These are phyloP conservation scores for Hirundichthys speculiger DNA, from an alignment of 2,113 vertebrate species.

Conservation along the genomic window DNA sequence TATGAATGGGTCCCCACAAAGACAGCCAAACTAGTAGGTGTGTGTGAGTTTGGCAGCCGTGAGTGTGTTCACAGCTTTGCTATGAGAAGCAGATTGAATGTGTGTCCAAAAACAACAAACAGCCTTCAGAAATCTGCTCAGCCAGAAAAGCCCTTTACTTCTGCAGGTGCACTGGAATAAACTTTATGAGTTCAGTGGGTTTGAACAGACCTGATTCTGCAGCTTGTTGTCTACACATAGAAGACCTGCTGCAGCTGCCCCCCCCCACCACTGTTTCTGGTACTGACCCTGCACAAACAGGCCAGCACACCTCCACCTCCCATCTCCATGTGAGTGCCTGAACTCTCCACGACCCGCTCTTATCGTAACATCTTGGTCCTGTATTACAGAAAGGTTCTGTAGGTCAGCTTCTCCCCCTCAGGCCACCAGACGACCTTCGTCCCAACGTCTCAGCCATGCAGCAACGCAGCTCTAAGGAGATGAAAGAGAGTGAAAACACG, in stretches of 20 bases:
- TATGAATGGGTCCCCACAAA: neutral
- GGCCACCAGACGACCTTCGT: slow-evolving; percentile 45
- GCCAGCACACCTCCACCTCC: slow-evolving; percentile 5
- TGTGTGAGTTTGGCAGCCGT: neutral
- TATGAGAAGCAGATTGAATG: slow-evolving; percentile 21
- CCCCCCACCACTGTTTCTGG: neutral
- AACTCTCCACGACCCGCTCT: slow-evolving; percentile 21
- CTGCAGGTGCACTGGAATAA: neutral
- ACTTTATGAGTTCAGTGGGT: neutral
- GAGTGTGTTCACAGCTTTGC: slow-evolving; percentile 25
- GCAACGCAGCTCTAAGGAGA: slow-evolving; percentile 43
- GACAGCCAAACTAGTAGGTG: neutral
- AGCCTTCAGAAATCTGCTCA: slow-evolving; percentile 23
- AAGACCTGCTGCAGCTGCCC: neutral
- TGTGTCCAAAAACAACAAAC: slow-evolving; percentile 36
- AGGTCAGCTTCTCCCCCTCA: slow-evolving; percentile 42
- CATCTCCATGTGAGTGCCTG: slow-evolving; percentile 8
- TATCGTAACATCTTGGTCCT: neutral
- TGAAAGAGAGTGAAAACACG: slow-evolving; percentile 61
- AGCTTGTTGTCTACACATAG: neutral
- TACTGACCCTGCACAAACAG: slow-evolving; percentile 8
- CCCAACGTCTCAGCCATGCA: slow-evolving; percentile 20
- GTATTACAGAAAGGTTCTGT: slow-evolving; percentile 1
- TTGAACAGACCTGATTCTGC: too few species aligned
- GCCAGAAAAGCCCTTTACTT: slow-evolving; percentile 1